Percentiles rank a stretch among this genome's conserved stretches.
phyloP scores from a whole-genome alignment of 2,797 vertebrate genomes.

The Ptychadena robeensis region DNA sequence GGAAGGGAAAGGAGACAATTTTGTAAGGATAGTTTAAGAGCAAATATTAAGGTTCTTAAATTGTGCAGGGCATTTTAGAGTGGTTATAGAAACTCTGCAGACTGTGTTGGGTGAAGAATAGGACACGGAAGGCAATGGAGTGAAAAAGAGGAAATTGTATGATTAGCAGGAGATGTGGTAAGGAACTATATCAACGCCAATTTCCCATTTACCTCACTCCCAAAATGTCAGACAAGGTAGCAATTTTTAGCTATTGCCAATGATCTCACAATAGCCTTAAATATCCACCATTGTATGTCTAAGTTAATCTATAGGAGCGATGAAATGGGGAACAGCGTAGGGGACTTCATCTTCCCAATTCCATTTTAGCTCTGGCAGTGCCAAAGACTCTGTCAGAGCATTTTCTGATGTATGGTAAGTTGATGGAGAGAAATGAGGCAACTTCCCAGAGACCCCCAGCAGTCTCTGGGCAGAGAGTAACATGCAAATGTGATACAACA shows the following conservation, averaged over 20 bases:
- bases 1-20: not conserved
- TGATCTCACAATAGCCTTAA: not conserved
- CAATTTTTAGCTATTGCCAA: not conserved
- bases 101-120: slow-evolving; percentile 78
- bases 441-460: not conserved
- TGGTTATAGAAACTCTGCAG: slow-evolving; percentile 40
- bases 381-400: not conserved
- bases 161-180: not conserved
- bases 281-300: not conserved
- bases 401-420: not conserved
- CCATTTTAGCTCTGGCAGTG: not conserved
- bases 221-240: not conserved
- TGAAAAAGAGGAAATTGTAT: not conserved
- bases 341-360: not conserved
- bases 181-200: not conserved
- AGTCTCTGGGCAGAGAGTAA: not conserved
- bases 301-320: not conserved
- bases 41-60: too few relatives aligned
- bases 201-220: not conserved
- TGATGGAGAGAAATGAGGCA: not conserved
- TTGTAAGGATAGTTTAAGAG: not conserved
- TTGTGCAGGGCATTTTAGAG: too few relatives aligned
- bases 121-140: slow-evolving; percentile 40
- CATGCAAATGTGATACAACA: slow-evolving; percentile 44
- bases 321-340: not conserved